Conservation (phyloP, 2,797 vertebrate genomes). For the Gymnopithys bicolor region DNA sequence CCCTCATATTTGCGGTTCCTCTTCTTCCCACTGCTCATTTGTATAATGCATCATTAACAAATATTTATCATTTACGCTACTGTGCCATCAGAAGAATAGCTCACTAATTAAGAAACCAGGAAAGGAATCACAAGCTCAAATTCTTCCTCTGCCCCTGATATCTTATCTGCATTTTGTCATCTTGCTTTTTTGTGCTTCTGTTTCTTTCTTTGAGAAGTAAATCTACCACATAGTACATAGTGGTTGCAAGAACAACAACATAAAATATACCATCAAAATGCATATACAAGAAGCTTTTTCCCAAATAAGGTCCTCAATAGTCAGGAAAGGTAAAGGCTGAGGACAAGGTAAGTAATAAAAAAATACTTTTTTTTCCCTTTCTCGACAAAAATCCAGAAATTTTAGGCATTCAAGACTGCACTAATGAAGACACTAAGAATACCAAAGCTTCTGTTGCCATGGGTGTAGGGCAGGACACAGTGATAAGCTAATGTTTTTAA, state of each 20-base stretch:
- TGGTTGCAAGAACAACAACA: neutral
- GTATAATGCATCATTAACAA: neutral
- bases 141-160: neutral
- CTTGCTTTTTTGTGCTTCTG: neutral
- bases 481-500: constrained; percentile 45
- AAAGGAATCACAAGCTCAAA: neutral
- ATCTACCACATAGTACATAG: neutral
- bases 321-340: neutral
- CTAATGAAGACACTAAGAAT: neutral
- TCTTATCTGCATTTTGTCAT: neutral
- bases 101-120: neutral
- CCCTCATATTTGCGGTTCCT: neutral
- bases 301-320: neutral
- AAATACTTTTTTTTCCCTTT: neutral
- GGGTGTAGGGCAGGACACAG: neutral
- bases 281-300: neutral
- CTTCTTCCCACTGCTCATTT: neutral
- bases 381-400: neutral
- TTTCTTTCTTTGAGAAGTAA: neutral
- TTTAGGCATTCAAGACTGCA: neutral
- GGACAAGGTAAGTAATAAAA: neutral
- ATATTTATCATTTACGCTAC: neutral
- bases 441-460: neutral
- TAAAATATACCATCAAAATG: neutral
- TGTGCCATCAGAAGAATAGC: neutral